Conservation (phyloP, 92 coral and sea anemone genomes). For the Zoanthus sociatus region DNA sequence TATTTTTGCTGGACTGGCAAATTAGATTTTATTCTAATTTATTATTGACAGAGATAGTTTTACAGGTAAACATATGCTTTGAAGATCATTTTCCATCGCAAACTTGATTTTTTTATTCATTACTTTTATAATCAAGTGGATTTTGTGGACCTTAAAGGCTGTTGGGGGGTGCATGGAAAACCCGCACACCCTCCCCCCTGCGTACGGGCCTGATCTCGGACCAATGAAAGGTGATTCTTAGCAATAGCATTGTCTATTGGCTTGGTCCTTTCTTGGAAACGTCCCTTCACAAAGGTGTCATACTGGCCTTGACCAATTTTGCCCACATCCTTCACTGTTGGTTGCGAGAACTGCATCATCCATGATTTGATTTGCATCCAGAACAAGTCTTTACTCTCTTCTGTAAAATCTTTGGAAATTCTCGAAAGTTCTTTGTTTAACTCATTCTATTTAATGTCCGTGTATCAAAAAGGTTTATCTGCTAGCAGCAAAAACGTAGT, state of each 20-base stretch:
- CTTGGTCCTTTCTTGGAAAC: constrained; percentile 36
- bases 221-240: constrained; percentile 53
- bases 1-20: too few relatives aligned
- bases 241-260: constrained; percentile 57
- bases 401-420: constrained; percentile 34
- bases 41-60: not conserved
- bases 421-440: not conserved
- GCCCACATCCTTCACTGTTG: constrained; percentile 41
- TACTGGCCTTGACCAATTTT: constrained; percentile 53
- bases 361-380: constrained; percentile 60
- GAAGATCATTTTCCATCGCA: too few relatives aligned
- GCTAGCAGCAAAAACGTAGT: too few relatives aligned
- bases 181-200: too few relatives aligned
- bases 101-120: too few relatives aligned
- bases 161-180: too few relatives aligned
- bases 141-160: too few relatives aligned
- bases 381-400: constrained; percentile 37
- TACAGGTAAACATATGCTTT: constrained; percentile 7
- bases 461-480: too few relatives aligned
- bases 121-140: too few relatives aligned
- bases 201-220: constrained; percentile 51
- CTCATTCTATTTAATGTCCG: too few relatives aligned
- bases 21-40: too few relatives aligned
- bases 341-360: constrained; percentile 6
- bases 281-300: constrained; percentile 37